Evolutionary conservation across 2,797 vertebrate genomes (phyloP).

Genomic region (Percopsis omiscomaycus): DNA sequence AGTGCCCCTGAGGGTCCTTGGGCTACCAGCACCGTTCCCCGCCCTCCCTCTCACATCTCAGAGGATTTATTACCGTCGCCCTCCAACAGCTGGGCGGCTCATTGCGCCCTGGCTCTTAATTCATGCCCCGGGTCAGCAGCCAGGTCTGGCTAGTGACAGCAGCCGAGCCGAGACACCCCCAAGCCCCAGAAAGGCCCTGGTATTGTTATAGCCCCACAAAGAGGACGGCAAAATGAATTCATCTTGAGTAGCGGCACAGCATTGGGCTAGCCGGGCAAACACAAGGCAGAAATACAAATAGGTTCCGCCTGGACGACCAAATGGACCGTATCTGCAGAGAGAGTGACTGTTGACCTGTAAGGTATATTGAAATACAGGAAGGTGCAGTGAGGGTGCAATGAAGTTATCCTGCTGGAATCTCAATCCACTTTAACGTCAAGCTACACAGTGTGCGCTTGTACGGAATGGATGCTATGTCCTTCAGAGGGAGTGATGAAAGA

Average conservation of each 20-base stretch:
- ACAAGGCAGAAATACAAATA: slow-evolving; percentile 42
- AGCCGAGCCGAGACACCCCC: slow-evolving; percentile 4
- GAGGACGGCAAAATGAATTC: slow-evolving; percentile 26
- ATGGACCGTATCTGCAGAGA: slow-evolving; percentile 20
- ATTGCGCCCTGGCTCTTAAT: slow-evolving; percentile 62
- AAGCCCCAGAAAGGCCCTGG: slow-evolving; percentile 25
- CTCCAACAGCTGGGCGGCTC: slow-evolving; percentile 54
- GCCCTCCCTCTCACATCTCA: slow-evolving; percentile 23
- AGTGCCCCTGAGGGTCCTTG: slow-evolving; percentile 59
- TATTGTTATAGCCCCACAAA: slow-evolving; percentile 30
- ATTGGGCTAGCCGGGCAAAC: slow-evolving; percentile 6
- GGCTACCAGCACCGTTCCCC: slow-evolving; percentile 42
- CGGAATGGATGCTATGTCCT: background rate
- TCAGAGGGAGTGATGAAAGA: background rate
- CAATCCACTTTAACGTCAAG: slow-evolving; percentile 25
- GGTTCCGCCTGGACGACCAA: slow-evolving; percentile 21
- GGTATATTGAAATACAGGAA: slow-evolving; percentile 7
- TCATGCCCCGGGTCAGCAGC: slow-evolving; percentile 64
- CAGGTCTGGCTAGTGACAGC: slow-evolving; percentile 54
- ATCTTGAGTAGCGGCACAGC: slow-evolving; percentile 21
- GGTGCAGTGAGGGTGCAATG: slow-evolving; percentile 4
- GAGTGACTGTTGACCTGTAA: slow-evolving; percentile 25
- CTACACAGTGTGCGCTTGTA: background rate
- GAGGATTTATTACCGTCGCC: slow-evolving; percentile 65
- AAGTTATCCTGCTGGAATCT: slow-evolving; percentile 12